Base-by-base conservation (phyloP, 2,888 invertebrate genomes). In the Phasia obesa region DNA sequence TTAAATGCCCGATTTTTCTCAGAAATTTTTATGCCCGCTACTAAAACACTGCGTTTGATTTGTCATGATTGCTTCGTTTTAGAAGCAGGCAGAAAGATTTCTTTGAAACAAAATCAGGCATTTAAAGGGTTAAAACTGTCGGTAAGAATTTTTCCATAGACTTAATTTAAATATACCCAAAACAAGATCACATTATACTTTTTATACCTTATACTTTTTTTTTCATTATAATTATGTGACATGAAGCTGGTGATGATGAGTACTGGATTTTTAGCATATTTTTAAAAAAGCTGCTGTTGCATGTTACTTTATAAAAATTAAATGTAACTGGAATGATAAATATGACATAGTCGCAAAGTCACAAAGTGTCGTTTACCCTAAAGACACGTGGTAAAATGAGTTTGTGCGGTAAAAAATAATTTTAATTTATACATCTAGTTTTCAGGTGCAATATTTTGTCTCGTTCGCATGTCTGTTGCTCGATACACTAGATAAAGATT, bases 331-430 rank as follows among this genome's bases (percentile, higher is more conserved):
- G 51, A 62, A 44, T 53, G 23, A 47, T 25, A 15, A 31, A 60
- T 21, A 60, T 38, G 62, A 53, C 71, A 69, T 49, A 69, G 31
- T 44, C 35, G 53, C 57, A 70, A 51, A 42, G 38, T 51, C 42
- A 51, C 42, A 69, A 51, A 49, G 70, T 55, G 69, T 62, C 62
- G n/a, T 62, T 83, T 60, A 71, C 71, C 65, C 64, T 65, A 67
- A 71, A 80, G 80, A 80, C 79, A 76, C 79, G 75, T 83, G 75
- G 80, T 83, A 79, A 49, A 60, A 75, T 71, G 53, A 31, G 65
- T 49, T 80, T 71, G 17, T 35, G n/a, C 19, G n/a, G 47, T 31
- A 64, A 65, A 69, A 73, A 69, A 59, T 38, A 62, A n/a, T 21
- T 65, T 35, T 67, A 38, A 73, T 38, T 51, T 47, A 62, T 70